Conservation (phyloP, 1,140 invertebrate species). For the Palaemon carinicauda region DNA sequence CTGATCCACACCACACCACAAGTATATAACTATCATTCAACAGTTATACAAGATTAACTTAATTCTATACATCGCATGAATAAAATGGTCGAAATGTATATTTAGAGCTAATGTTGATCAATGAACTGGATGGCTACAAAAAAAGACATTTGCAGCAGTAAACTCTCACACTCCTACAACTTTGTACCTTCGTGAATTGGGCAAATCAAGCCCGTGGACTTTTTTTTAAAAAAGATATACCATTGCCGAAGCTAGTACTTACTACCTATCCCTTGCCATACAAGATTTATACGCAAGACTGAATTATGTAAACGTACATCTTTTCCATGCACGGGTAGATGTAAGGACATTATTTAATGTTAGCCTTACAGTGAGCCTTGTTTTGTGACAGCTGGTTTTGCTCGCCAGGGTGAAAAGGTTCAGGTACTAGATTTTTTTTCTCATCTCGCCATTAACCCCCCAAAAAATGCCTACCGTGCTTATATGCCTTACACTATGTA, state of each 20-base stretch:
- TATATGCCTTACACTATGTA: too few relatives aligned
- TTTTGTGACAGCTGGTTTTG: too few relatives aligned
- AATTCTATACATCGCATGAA: not conserved
- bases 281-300: not conserved
- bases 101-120: not conserved
- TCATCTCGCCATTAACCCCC: too few relatives aligned
- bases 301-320: not conserved
- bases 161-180: not conserved
- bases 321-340: not conserved
- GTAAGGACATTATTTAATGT: too few relatives aligned
- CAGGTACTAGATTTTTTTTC: too few relatives aligned
- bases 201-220: not conserved
- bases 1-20: too few relatives aligned
- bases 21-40: too few relatives aligned
- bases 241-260: not conserved
- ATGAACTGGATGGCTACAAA: not conserved
- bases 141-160: not conserved
- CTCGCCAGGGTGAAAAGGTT: too few relatives aligned
- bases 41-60: not conserved
- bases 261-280: not conserved
- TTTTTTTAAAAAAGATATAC: not conserved
- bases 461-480: too few relatives aligned
- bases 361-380: too few relatives aligned
- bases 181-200: slow-evolving; percentile 4
- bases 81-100: not conserved